phyloP scores from a whole-genome alignment of 2,113 vertebrate species.

The Anthoscopus minutus region DNA sequence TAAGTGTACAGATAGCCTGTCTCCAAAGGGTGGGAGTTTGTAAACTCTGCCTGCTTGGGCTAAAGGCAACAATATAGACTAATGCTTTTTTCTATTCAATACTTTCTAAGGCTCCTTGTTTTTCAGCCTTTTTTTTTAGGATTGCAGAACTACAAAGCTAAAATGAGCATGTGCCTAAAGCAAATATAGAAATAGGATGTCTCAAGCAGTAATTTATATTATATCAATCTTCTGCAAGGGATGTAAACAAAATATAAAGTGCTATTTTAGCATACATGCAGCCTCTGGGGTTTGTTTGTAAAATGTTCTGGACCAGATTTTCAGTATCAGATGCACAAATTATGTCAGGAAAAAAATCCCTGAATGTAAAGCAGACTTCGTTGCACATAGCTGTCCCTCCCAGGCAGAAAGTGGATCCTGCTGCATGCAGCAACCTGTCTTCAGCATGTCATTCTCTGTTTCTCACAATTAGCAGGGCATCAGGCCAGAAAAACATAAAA shows the following conservation, averaged over 20 bases:
- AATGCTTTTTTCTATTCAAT: not conserved
- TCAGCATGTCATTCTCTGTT: not conserved
- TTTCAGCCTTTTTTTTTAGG: not conserved
- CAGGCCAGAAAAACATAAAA: not conserved
- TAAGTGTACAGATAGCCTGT: not conserved
- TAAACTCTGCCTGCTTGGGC: not conserved
- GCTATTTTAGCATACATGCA: not conserved
- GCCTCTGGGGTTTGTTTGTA: constrained; percentile 1
- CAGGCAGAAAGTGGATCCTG: not conserved
- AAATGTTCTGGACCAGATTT: not conserved
- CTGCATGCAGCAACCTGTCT: not conserved
- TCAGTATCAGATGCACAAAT: not conserved
- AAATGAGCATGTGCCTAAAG: not conserved
- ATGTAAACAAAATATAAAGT: constrained; percentile 15
- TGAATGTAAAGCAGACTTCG: not conserved
- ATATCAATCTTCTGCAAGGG: not conserved
- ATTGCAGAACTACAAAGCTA: not conserved
- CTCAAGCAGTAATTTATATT: not conserved
- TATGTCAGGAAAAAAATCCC: not conserved
- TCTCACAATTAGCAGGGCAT: not conserved
- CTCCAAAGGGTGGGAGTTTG: not conserved
- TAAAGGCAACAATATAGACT: not conserved
- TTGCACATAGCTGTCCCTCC: not conserved
- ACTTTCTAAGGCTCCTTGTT: not conserved
- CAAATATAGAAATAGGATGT: not conserved